Conservation (phyloP, 1,140 invertebrate species). For the Meteorus sp. region DNA sequence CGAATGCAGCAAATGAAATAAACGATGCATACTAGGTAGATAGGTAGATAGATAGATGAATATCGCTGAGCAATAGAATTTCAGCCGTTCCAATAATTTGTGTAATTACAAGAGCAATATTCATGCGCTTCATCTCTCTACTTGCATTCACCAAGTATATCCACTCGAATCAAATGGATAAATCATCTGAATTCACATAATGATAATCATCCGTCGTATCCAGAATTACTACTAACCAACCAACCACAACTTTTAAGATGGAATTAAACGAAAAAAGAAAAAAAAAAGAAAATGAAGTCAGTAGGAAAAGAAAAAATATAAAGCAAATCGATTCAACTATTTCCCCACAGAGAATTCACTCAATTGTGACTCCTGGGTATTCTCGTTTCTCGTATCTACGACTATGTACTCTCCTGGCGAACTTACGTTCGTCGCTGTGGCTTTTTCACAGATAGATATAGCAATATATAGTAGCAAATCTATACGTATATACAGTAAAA, state of each 20-base stretch:
- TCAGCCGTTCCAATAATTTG: slow-evolving; percentile 16
- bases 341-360: not conserved
- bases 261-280: not conserved
- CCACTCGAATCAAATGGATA: slow-evolving; percentile 3
- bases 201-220: not conserved
- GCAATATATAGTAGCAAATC: too few species aligned
- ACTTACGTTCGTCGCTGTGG: slow-evolving; percentile 1
- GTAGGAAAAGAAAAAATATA: not conserved
- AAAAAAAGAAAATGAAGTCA: slow-evolving; percentile 1
- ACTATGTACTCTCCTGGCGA: slow-evolving; percentile 13
- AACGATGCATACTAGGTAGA: slow-evolving; percentile 2
- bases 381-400: too few species aligned
- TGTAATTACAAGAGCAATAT: slow-evolving; percentile 3
- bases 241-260: too few species aligned
- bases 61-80: too few species aligned
- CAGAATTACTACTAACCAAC: slow-evolving; percentile 11
- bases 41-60: slow-evolving; percentile 1
- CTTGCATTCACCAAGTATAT: too few species aligned
- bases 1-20: slow-evolving; percentile 10
- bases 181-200: not conserved
- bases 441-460: slow-evolving; percentile 26
- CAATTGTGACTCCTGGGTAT: not conserved
- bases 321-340: slow-evolving; percentile 9
- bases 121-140: too few species aligned
- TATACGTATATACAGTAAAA: too few species aligned